phyloP scores from a whole-genome alignment of 2,113 vertebrate species.

The Alligator mississippiensis region DNA sequence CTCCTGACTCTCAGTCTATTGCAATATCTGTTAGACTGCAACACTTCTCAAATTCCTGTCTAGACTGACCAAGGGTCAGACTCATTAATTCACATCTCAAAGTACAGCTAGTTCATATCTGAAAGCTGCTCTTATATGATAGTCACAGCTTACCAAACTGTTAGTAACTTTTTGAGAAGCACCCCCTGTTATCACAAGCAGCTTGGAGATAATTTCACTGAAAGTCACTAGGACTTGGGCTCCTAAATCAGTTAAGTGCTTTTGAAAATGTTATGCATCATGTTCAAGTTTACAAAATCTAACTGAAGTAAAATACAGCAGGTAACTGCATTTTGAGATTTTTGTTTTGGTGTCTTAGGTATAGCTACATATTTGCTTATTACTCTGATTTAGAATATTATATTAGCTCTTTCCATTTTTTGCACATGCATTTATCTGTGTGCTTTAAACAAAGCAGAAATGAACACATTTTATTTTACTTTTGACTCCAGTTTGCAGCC shows the following conservation, averaged over 20 bases:
- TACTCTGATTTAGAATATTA: neutral
- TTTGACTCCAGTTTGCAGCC: neutral
- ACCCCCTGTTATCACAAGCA: neutral
- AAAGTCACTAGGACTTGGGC: neutral
- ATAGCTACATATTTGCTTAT: neutral
- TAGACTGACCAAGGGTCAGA: too few relatives aligned
- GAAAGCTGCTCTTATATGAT: neutral
- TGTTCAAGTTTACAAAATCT: neutral
- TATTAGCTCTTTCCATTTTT: neutral
- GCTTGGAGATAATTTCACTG: neutral
- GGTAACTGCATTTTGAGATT: constrained; percentile 17
- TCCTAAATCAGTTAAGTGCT: neutral
- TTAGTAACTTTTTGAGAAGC: neutral
- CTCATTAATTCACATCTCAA: neutral
- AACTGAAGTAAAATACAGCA: neutral
- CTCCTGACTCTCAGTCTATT: neutral
- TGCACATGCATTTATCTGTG: constrained; percentile 3
- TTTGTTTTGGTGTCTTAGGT: neutral
- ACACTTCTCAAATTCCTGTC: too few relatives aligned
- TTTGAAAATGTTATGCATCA: neutral
- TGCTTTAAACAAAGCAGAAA: constrained; percentile 46
- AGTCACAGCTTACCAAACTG: neutral
- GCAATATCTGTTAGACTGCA: neutral
- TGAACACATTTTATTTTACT: neutral
- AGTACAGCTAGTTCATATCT: constrained; percentile 19